Percentiles rank a stretch among this genome's conserved stretches.
These are phyloP conservation scores for Percina caprodes DNA, from an alignment of 2,113 vertebrate genomes.

Conservation along the genomic window DNA sequence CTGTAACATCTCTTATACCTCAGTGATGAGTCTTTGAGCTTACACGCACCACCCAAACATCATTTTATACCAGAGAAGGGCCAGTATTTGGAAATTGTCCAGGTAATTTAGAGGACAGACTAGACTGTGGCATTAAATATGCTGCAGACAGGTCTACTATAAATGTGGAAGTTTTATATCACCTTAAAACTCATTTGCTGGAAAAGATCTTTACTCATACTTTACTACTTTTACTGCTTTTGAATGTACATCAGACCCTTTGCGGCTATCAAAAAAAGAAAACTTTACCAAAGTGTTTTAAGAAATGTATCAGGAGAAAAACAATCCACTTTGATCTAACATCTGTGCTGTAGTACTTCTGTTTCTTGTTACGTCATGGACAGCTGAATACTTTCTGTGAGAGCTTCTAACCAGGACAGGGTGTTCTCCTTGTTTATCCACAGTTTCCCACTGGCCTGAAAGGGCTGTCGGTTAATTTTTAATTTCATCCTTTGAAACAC, in stretches of 20 bases:
- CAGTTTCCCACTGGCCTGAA: constrained; percentile 67
- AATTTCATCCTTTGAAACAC: constrained; percentile 83
- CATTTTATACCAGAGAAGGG: not conserved
- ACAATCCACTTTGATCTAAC: constrained; percentile 69
- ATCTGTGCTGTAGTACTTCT: constrained; percentile 64
- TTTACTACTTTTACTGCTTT: constrained; percentile 23
- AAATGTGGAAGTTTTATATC: constrained; percentile 5
- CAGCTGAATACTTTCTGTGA: constrained; percentile 53
- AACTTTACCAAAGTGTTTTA: constrained; percentile 49
- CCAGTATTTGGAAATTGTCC: constrained; percentile 3
- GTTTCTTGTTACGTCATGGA: constrained; percentile 59
- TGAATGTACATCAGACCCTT: constrained; percentile 2
- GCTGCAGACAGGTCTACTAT: not conserved
- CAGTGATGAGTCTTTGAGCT: constrained; percentile 19
- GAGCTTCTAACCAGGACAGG: constrained; percentile 69
- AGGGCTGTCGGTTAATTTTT: constrained; percentile 73
- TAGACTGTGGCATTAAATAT: constrained; percentile 33
- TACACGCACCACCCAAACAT: constrained; percentile 16
- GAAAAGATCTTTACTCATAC: not conserved
- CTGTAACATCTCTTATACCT: not conserved
- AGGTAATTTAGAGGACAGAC: constrained; percentile 14
- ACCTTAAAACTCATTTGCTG: constrained; percentile 7
- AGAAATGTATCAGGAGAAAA: constrained; percentile 40
- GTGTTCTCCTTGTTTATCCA: constrained; percentile 75
- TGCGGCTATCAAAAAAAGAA: constrained; percentile 33